Evolutionary conservation across 2,797 vertebrate genomes (phyloP), one percentile per base, ranked within the genome.

Genomic region (Hyperoplus lanceolatus): DNA sequence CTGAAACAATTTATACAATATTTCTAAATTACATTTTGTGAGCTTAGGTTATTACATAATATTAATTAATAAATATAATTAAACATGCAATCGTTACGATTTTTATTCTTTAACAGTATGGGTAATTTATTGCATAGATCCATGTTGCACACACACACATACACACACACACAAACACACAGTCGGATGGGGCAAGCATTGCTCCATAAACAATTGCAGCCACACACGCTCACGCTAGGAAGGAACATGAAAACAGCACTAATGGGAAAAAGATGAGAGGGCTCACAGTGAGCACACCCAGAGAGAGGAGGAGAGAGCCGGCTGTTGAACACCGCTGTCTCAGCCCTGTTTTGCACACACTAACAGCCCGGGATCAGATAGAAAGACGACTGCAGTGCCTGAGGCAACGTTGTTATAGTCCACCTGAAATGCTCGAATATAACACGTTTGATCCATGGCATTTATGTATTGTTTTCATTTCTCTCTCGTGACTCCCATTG

Each of bases 261-360:
- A 94, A 94, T 93, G 82, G 88, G 93, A 92, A 94, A 94, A 95
- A 95, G 92, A 95, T 94, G 92, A 94, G 87, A 86, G 85, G 76
- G 85, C 87, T 87, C 71, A 60, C 60, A 86, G 84, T 4, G 83
- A 92, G 87, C 86, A 83, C 87, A 86, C 82, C 81, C 87, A 87
- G 85, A 80, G 69, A 83, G 80, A 80, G 68, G 67, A 69, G 76
- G 74, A 82, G 80, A 79, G 82, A 70, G 73, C 15, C 50, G 79
- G 78, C 81, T 51, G 71, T 65, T 73, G 85, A 89, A 90, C 90
- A 86, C 79, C 71, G 80, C 78, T 62, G 84, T 42, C 83, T 83
- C 80, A 58, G 75, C 71, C 68, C 79, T 13, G 73, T 69, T 29
- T 53, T 61, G 75, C 79, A 56, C 49, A 73, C 63, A 70, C 49